Evolutionary conservation across 2,888 invertebrate genomes (phyloP), one percentile per base, ranked within the genome.

Genomic region (Clanis bilineata): DNA sequence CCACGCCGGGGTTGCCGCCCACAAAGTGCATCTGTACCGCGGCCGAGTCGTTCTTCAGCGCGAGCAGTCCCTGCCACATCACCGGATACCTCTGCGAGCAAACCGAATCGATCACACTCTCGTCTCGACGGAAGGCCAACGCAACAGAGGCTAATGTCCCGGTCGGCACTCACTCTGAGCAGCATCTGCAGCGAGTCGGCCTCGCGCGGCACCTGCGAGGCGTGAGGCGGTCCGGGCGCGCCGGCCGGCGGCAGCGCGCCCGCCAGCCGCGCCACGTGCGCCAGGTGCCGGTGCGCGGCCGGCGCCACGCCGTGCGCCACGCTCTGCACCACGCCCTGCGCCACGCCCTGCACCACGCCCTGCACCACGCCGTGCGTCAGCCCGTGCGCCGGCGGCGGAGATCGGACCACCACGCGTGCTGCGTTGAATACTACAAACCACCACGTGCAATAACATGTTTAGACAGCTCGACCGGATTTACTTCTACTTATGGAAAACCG

Each of bases 1-100:
- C 98, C 64, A 99, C 97, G 72, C 94, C 94, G 9, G 96, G 96
- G 93, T 97, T 98, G 61, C 99, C 99, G 76, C 97, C 97, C 66
- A 99, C 98, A 88, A 98, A 98, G 92, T 99, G 98, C 99, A 99
- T 99, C 93, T 99, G 99, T 51, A 99, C 99, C 28, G 97, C 97
- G 5, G 98, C 98, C 75, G 97, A 97, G 91, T 99, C 99, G 85
- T 98, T 99, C 93, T 99, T 99, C 69, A 99, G 93, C 0, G 98
- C 98, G 69, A 99, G 88, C 63, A 97, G 90, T 0, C 99, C 98
- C 90, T 98, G 98, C 99, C 99, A 99, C 96, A 98, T 97, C 51
- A 98, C 96, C 9, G 98, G 98, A 88, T 98, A 98, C 62, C 97
- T 95, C 95, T 98, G 95, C 1, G 67, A 64, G 3, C 1, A 47